Base-by-base conservation (phyloP, 2,113 vertebrate genomes). In the Hemibates koningsi region DNA sequence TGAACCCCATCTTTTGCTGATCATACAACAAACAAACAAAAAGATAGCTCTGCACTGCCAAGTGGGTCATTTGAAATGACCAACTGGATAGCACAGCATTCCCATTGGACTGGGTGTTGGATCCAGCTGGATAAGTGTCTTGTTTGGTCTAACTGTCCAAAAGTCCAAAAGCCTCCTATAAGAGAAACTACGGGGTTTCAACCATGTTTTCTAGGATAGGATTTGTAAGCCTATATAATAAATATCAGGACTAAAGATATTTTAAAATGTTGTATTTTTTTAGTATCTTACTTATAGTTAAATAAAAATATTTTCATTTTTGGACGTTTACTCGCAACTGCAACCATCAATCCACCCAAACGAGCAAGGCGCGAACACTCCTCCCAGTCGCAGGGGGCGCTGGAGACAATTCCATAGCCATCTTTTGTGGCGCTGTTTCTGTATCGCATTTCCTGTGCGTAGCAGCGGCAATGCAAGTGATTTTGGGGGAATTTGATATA, bases 361-460 rank as follows among this genome's bases (percentile, higher is more conserved):
- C 24, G 4, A 27, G 27, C 27, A 78, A 50, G 71, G 27, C 16
- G 24, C 43, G 24, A 78, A 50, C 9, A 6, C 11, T 57, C 48
- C 54, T 9, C 85, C 80, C 12, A 3, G 5, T 56, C 14, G 1
- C 21, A 38, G 1, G 80, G 7, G 88, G 86, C 88, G 84, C 91
- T 89, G 48, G 16, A 24, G 7, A 8, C 3, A 6, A 27, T 14
- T 0, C 3, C 19, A 17, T 6, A 0, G 4, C 5, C 10, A 5
- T 3, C 59, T 68, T 68, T n/a, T 6, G 17, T 43, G 34, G 83
- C 63, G 87, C 68, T 43, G 54, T 48, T 78, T 76, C 54, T 14
- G 7, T 34, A 3, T 24, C 56, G 6, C 50, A 36, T 82, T 92
- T 94, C 92, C 92, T 86, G 86, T 86, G 36, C n/a, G n/a, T 43